Conservation (phyloP, 2,113 vertebrate species). For the Gymnobelideus leadbeateri region DNA sequence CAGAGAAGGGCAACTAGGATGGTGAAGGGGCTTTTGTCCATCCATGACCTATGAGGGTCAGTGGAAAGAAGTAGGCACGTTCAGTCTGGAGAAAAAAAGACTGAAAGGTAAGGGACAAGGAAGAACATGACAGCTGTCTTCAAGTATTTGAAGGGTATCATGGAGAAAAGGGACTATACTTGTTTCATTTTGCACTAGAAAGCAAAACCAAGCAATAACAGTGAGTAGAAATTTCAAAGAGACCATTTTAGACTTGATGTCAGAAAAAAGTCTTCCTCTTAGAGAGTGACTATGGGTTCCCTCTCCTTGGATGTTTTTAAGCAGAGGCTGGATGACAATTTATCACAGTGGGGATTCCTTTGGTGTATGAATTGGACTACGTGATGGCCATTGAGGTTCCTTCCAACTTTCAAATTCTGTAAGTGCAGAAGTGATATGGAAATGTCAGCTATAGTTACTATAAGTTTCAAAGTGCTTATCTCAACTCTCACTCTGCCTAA, state of each 20-base stretch:
- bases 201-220: background rate
- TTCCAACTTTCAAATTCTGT: no score
- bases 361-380: no score
- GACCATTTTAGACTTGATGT: background rate
- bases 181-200: background rate
- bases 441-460: no score
- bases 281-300: no score
- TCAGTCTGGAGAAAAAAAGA: background rate
- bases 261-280: background rate
- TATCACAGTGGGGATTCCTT: background rate
- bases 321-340: background rate
- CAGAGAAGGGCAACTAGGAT: background rate
- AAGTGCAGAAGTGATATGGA: no score
- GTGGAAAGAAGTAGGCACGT: background rate
- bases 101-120: background rate
- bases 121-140: background rate
- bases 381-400: no score
- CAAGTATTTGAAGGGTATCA: background rate
- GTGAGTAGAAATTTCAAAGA: no score
- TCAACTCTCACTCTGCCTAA: no score
- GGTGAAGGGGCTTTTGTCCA: background rate
- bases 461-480: no score
- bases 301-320: no score
- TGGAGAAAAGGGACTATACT: background rate
- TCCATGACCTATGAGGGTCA: background rate